Evolutionary conservation across 2,888 invertebrate genomes (phyloP), one percentile per base, ranked within the genome.

Genomic region (Lepetodrilus schrolli): DNA sequence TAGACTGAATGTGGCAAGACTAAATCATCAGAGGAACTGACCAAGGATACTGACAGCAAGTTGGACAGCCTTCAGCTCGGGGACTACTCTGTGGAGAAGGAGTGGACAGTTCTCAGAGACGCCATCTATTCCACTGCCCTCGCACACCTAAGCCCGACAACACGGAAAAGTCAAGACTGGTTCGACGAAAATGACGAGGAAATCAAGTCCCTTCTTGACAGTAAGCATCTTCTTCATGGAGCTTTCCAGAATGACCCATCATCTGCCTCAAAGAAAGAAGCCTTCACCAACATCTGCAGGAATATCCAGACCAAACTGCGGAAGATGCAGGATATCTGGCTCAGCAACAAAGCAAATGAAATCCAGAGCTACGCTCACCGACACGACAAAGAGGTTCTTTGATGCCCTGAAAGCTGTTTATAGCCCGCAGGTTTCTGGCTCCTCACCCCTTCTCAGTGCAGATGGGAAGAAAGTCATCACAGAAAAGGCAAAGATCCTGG

Each of bases 281-380:
- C 48, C 20, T 58, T 72, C 8, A 72, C 13, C 7, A 10, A 43
- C 21, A 47, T 47, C 10, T 10, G 47, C 21, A 20, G 26, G 4
- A 38, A n/a, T 10, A 49, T 66, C 7, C 73, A 73, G 66, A 47
- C 30, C 1, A 21, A 66, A 17, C 36, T 73, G 2, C 34, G 49
- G 5, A 13, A 49, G 17, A 66, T 66, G 73, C 73, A 73, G 43
- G 69, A 73, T 43, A 17, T 49, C 26, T 73, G 66, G 49, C 20
- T 66, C 21, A 73, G 73, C 20, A 73, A 73, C 7, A 73, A 73
- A 34, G 73, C 73, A 7, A 66, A 73, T 8, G 66, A 73, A 36
- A 73, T 73, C 5, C 73, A 73, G 66, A 21, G 20, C 3, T 73
- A 34, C 36, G 73, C n/a, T n/a, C n/a, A n/a, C n/a, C n/a, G n/a